These are phyloP conservation scores for Apis dorsata DNA, from an alignment of 1,140 invertebrate species.

Conservation along the genomic window DNA sequence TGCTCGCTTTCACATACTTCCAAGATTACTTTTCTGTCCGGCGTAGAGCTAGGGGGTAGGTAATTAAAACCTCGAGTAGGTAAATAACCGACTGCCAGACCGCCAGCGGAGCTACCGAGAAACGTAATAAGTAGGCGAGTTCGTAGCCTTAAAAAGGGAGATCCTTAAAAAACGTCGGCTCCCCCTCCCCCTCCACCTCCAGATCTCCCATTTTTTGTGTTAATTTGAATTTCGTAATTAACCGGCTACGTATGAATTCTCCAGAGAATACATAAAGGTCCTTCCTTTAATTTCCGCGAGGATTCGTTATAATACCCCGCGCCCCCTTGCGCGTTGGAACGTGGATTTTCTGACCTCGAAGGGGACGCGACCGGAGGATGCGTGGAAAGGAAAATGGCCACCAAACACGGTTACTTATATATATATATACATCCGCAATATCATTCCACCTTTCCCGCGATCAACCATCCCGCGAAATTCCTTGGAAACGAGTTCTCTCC, in stretches of 20 bases:
- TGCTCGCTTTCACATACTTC: slow-evolving; percentile 66
- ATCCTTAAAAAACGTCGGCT: slow-evolving; percentile 73
- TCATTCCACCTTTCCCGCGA: slow-evolving; percentile 30
- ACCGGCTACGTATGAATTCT: slow-evolving; percentile 75
- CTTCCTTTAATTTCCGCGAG: slow-evolving; percentile 77
- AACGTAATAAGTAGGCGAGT: slow-evolving; percentile 73
- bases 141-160: slow-evolving; percentile 76
- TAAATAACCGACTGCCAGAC: slow-evolving; percentile 79
- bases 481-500: slow-evolving; percentile 35
- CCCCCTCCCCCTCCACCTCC: slow-evolving; percentile 36
- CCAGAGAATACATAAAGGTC: slow-evolving; percentile 76
- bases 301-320: slow-evolving; percentile 71
- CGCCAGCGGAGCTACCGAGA: slow-evolving; percentile 60
- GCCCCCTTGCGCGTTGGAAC: slow-evolving; percentile 57
- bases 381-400: slow-evolving; percentile 56
- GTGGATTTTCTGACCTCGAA: slow-evolving; percentile 68
- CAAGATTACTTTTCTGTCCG: slow-evolving; percentile 69
- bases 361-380: slow-evolving; percentile 51
- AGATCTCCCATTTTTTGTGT: slow-evolving; percentile 78
- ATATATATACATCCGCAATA: slow-evolving; percentile 46
- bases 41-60: slow-evolving; percentile 63
- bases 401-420: slow-evolving; percentile 33
- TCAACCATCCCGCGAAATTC: not conserved
- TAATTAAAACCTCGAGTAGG: slow-evolving; percentile 81
- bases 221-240: slow-evolving; percentile 82